Evolutionary conservation across 2,888 invertebrate genomes (phyloP).

Genomic region (Dasysyrphus albostriatus): DNA sequence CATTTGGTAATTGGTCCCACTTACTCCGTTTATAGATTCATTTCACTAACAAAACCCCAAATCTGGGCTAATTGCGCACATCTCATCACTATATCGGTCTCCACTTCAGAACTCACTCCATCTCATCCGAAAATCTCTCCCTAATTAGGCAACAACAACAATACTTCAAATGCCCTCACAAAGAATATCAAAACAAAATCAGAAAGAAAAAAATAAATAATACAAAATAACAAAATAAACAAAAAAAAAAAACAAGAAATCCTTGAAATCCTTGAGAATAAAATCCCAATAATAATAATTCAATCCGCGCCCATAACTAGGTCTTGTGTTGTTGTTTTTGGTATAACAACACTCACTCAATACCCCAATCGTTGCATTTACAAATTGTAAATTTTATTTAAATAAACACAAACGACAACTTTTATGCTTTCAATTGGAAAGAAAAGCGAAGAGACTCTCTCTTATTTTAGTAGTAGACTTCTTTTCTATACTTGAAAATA

Average conservation of each 20-base stretch:
- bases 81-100: neutral
- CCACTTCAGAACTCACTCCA: neutral
- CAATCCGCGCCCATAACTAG: constrained; percentile 17
- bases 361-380: constrained; percentile 59
- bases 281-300: constrained; percentile 34
- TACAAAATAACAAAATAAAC: neutral
- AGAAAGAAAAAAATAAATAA: constrained; percentile 4
- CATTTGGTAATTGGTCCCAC: no score
- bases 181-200: constrained; percentile 27
- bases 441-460: constrained; percentile 38
- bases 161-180: constrained; percentile 18
- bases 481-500: neutral
- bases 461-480: constrained; percentile 22
- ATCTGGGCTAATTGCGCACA: neutral
- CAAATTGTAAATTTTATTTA: constrained; percentile 70
- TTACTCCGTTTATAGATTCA: no score
- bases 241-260: constrained; percentile 29
- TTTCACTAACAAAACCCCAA: neutral
- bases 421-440: constrained; percentile 66
- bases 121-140: constrained; percentile 34
- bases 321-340: constrained; percentile 2
- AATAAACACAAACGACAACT: constrained; percentile 71
- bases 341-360: neutral
- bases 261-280: constrained; percentile 32
- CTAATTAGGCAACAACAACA: constrained; percentile 44